These are phyloP conservation scores for Hirundichthys speculiger DNA, from an alignment of 2,113 vertebrate genomes.

Conservation along the genomic window DNA sequence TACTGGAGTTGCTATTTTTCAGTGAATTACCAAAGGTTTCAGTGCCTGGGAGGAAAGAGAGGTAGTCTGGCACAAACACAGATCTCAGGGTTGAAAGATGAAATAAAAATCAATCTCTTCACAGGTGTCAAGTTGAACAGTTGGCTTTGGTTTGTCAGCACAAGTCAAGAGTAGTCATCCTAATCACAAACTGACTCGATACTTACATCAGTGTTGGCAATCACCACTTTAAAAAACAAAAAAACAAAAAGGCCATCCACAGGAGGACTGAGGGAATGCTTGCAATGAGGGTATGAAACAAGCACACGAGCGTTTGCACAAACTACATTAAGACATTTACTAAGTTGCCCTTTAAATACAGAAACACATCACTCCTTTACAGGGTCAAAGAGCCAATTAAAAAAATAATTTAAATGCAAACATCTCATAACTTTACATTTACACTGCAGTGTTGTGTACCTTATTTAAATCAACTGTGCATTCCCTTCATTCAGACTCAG, in stretches of 20 bases:
- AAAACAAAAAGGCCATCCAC: conserved; percentile 47
- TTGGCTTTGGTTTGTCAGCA: conserved; percentile 65
- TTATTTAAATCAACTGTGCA: conserved; percentile 36
- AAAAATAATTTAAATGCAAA: conserved; percentile 74
- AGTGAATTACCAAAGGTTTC: conserved; percentile 39
- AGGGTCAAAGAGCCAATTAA: conserved; percentile 66
- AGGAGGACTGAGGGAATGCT: conserved; percentile 68
- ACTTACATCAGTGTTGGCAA: conserved; percentile 52
- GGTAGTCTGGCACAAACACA: conserved; percentile 72
- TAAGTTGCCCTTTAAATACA: conserved; percentile 53
- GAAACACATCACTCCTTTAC: conserved; percentile 45
- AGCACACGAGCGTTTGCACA: conserved; percentile 41
- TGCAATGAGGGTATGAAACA: conserved; percentile 48
- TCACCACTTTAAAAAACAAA: conserved; percentile 10
- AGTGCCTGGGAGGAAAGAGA: conserved; percentile 59
- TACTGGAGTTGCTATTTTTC: conserved; percentile 6
- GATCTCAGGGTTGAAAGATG: conserved; percentile 35
- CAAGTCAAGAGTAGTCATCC: conserved; percentile 40
- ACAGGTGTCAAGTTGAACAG: conserved; percentile 49
- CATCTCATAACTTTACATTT: conserved; percentile 50
- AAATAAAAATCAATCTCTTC: conserved; percentile 47
- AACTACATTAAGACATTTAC: conserved; percentile 59
- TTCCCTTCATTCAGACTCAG: conserved; percentile 29
- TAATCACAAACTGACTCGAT: conserved; percentile 26
- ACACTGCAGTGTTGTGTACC: conserved; percentile 34